Conservation (phyloP, 2,797 vertebrate species). For the Syngnathus rostellatus region DNA sequence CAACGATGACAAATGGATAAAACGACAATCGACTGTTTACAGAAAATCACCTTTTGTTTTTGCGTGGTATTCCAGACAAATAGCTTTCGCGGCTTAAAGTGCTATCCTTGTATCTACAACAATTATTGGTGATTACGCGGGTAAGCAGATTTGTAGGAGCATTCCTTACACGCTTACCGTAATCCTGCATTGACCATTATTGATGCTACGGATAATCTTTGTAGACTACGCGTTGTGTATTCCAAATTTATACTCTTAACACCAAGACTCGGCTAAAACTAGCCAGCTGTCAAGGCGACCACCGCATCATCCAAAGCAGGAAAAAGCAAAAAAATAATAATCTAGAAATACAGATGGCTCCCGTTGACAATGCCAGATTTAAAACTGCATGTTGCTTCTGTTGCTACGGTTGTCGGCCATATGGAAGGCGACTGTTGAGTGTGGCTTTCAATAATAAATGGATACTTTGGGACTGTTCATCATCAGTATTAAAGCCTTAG, state of each 20-base stretch:
- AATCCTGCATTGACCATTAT: neutral
- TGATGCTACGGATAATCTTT: neutral
- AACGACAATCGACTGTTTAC: conserved; percentile 29
- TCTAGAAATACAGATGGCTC: neutral
- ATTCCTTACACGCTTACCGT: neutral
- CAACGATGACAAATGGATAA: conserved; percentile 31
- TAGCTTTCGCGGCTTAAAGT: conserved; percentile 10
- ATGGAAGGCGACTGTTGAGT: neutral
- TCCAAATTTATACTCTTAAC: neutral
- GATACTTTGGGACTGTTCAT: neutral
- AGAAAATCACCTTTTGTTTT: conserved; percentile 17
- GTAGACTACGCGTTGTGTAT: neutral
- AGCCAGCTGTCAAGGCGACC: neutral
- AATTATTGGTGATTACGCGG: conserved; percentile 1
- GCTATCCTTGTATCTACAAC: neutral
- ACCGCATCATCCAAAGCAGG: neutral
- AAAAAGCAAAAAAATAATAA: neutral
- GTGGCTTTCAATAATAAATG: neutral
- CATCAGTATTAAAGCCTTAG: neutral
- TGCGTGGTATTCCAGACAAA: conserved; percentile 30
- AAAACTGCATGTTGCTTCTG: neutral
- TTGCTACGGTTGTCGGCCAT: neutral
- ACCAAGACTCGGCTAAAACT: neutral
- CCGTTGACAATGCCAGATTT: neutral
- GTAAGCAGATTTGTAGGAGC: neutral